These are phyloP conservation scores for Gymnoscopelus braueri DNA, from an alignment of 2,797 vertebrate species.

Conservation along the genomic window DNA sequence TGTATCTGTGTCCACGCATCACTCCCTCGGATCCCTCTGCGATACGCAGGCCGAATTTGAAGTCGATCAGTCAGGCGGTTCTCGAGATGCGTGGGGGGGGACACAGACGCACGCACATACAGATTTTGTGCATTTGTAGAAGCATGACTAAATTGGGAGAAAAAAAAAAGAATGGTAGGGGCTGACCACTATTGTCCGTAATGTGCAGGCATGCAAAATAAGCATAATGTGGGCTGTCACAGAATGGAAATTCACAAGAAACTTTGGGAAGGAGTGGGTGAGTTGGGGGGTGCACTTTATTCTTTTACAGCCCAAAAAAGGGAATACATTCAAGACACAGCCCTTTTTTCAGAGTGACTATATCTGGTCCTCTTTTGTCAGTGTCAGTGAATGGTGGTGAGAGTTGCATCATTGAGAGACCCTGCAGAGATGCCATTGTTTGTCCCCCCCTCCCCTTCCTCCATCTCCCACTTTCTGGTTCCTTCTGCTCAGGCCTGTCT, in stretches of 20 bases:
- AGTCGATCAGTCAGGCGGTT: too few relatives aligned
- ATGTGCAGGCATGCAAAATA: conserved; percentile 59
- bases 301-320: conserved; percentile 50
- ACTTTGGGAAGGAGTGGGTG: conserved; percentile 53
- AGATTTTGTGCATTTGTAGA: too few relatives aligned
- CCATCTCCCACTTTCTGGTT: conserved; percentile 24
- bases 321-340: conserved; percentile 64
- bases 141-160: neutral
- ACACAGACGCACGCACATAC: too few relatives aligned
- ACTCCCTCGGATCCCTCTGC: too few relatives aligned
- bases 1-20: too few relatives aligned
- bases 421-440: conserved; percentile 77
- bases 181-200: conserved; percentile 63
- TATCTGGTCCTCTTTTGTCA: conserved; percentile 8
- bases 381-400: conserved; percentile 58
- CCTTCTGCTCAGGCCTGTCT: conserved; percentile 59
- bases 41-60: too few relatives aligned
- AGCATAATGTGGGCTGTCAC: conserved; percentile 63
- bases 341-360: conserved; percentile 73
- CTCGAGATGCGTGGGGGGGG: too few relatives aligned
- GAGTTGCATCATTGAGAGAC: conserved; percentile 75
- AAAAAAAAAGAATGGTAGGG: conserved; percentile 40
- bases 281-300: conserved; percentile 32
- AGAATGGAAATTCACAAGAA: conserved; percentile 65
- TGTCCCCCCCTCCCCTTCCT: conserved; percentile 57